Evolutionary conservation across 2,113 vertebrate species (phyloP).

Genomic region (Plecturocebus donacophilus): DNA sequence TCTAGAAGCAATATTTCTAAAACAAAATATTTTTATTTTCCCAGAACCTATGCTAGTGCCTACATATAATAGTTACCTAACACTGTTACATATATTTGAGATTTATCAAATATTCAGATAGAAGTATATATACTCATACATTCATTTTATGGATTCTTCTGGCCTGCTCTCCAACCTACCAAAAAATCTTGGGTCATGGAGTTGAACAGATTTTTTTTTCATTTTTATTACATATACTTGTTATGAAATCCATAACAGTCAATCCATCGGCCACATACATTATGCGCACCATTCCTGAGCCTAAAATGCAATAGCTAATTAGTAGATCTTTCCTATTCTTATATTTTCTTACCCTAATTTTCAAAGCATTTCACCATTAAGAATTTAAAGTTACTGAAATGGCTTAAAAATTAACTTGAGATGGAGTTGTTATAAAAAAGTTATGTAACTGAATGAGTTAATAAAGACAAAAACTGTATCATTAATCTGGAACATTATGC

Average conservation of each 20-base stretch:
- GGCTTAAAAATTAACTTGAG: neutral
- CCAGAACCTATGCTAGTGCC: neutral
- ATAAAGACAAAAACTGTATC: neutral
- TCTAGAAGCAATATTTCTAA: neutral
- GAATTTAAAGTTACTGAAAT: neutral
- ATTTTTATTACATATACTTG: neutral
- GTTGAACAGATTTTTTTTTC: neutral
- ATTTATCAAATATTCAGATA: neutral
- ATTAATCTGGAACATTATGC: neutral
- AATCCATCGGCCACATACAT: neutral
- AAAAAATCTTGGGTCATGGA: neutral
- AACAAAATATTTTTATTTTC: neutral
- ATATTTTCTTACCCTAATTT: neutral
- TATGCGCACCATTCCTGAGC: neutral
- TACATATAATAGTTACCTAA: neutral
- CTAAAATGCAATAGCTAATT: neutral
- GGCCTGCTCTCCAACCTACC: neutral
- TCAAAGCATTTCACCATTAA: slow-evolving; percentile 4
- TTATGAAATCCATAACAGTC: neutral
- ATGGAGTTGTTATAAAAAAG: neutral
- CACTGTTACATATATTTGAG: neutral
- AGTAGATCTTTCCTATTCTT: neutral
- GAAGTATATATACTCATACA: neutral
- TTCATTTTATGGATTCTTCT: neutral
- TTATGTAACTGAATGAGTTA: neutral